A percentile compares a stretch with the other conserved stretches of the same genome.
Evolutionary conservation across 30 jellyfish, hydroid and myxozoan species (phyloP).

Genomic region (Hydractinia echinata): DNA sequence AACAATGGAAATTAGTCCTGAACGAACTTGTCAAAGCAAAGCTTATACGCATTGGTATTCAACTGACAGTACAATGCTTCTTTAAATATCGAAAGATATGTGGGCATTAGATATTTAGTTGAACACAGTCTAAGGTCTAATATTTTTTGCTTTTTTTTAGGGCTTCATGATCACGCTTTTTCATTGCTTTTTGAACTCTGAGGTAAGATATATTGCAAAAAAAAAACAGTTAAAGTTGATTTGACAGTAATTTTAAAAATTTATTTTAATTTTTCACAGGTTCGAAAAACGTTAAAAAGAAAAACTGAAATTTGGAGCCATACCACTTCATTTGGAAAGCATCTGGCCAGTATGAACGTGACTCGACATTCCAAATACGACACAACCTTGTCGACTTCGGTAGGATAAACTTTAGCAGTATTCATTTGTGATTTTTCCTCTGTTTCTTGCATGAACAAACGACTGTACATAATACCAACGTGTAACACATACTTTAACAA

Average conservation of each 20-base stretch:
- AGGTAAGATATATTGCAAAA: conserved; percentile 4
- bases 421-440: background rate
- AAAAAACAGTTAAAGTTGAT: background rate
- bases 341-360: background rate
- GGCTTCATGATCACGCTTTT: conserved; percentile 32
- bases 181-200: conserved; percentile 29
- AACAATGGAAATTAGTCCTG: too few relatives aligned
- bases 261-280: background rate
- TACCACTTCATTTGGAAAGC: conserved; percentile 1
- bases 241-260: background rate
- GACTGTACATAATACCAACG: background rate
- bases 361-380: conserved; percentile 6
- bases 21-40: too few relatives aligned
- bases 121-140: too few relatives aligned
- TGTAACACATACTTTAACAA: background rate
- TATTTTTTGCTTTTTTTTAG: conserved; percentile 18
- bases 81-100: too few relatives aligned
- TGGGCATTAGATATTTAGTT: too few relatives aligned
- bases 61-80: too few relatives aligned
- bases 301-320: conserved; percentile 11
- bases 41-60: too few relatives aligned
- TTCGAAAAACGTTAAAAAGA: conserved; percentile 1
- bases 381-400: conserved; percentile 8
- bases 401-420: background rate
- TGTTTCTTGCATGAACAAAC: background rate